Evolutionary conservation across 1,140 invertebrate species (phyloP).

Genomic region (Drosophila elegans): DNA sequence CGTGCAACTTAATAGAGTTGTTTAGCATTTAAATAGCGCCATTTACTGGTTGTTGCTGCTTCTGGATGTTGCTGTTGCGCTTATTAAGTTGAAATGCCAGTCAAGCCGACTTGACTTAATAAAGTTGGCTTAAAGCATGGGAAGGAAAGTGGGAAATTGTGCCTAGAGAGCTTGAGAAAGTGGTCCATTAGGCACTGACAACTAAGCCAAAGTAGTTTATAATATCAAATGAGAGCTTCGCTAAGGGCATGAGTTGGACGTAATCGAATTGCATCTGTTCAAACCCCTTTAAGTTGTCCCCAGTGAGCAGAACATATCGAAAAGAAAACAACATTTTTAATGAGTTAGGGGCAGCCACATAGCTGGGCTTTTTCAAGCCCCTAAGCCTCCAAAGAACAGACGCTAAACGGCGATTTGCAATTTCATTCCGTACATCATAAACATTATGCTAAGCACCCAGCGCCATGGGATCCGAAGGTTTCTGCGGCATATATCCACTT

Average conservation of each 20-base stretch:
- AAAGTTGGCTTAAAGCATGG: slow-evolving; percentile 67
- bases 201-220: slow-evolving; percentile 55
- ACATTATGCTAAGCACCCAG: slow-evolving; percentile 71
- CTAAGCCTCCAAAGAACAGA: slow-evolving; percentile 13
- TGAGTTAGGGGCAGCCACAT: neutral
- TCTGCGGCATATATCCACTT: slow-evolving; percentile 66
- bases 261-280: slow-evolving; percentile 25
- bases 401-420: slow-evolving; percentile 65
- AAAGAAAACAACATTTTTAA: neutral
- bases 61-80: slow-evolving; percentile 52
- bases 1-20: slow-evolving; percentile 82
- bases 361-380: neutral
- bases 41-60: slow-evolving; percentile 59
- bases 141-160: slow-evolving; percentile 37
- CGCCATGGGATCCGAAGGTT: slow-evolving; percentile 26
- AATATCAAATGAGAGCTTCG: slow-evolving; percentile 23
- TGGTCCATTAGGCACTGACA: slow-evolving; percentile 50
- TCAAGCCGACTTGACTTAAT: slow-evolving; percentile 67
- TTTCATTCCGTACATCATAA: slow-evolving; percentile 64
- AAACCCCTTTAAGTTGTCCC: neutral
- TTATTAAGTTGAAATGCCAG: slow-evolving; percentile 76
- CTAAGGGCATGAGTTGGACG: slow-evolving; percentile 13
- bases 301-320: neutral
- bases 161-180: slow-evolving; percentile 62
- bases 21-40: slow-evolving; percentile 81